Base-by-base conservation (phyloP, 2,888 invertebrate species). In the Alloscopus bannaensis region DNA sequence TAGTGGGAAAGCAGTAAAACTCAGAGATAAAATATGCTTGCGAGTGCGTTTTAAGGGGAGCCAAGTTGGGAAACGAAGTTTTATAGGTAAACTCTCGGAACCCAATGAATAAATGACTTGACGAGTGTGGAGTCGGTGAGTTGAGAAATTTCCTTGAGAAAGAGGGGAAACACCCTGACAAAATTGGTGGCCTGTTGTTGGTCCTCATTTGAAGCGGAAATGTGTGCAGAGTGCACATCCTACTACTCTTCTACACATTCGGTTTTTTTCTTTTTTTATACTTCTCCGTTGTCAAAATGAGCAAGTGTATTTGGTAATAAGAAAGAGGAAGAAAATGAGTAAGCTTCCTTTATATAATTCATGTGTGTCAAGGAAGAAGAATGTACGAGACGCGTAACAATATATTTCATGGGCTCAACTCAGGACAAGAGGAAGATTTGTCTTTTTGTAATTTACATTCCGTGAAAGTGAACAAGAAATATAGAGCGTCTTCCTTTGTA, bases 401-500 rank as follows among this genome's bases (percentile, higher is more conserved):
- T 26, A 26, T 36, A 36, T 16, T 62, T 42, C n/a, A 40, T 42
- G 42, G 45, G n/a, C 45, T 45, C 45, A 40, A 45, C 45, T 42
- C 45, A 28, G 26, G 45, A 64, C 42, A 45, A 60, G 47, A 60
- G 45, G 60, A 60, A 71, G 50, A 47, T 47, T 45, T 70, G 69
- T 70, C 69, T 45, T 70, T 57, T 70, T 59, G 57, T 69, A 69
- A 69, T 69, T 69, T 69, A 68, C 68, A 42, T 57, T 69, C 68
- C 55, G 57, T 40, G 18, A 69, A 55, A 55, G 22, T 50, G 50
- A 47, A 36, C 36, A 31, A 66, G 52, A 47, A 68, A 26, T 26
- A 28, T 24, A 42, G 28, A 8, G 20, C 18, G 6, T 3, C 36
- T 20, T 45, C 18, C 8, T 11, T 16, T 45, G 11, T 20, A 22